A percentile compares a stretch with the other conserved stretches of the same genome.
Conservation (phyloP, 2,888 invertebrate species). For the Nomada hirtipes region DNA sequence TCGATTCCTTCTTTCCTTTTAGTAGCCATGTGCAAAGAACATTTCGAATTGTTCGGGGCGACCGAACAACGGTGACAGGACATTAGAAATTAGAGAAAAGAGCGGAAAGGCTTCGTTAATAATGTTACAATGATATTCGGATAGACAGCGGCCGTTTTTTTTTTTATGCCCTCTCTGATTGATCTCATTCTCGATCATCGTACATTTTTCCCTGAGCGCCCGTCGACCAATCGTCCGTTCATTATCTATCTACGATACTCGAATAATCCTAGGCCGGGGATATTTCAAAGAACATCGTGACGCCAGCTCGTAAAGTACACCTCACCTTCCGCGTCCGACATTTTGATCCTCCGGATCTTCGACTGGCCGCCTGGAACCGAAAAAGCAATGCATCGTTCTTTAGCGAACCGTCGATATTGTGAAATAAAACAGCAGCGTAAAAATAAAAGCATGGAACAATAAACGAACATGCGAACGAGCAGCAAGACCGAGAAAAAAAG, state of each 20-base stretch:
- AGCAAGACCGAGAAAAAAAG: too few relatives aligned
- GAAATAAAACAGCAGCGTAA: not conserved
- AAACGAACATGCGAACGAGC: not conserved
- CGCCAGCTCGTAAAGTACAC: conserved; percentile 63
- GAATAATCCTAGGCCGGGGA: conserved; percentile 57
- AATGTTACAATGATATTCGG: conserved; percentile 42
- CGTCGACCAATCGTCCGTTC: conserved; percentile 59
- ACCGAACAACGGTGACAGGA: not conserved
- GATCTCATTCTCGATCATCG: conserved; percentile 38
- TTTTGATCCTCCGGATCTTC: conserved; percentile 71
- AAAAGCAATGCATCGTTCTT: conserved; percentile 29
- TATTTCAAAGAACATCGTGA: conserved; percentile 63
- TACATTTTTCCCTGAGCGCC: conserved; percentile 57
- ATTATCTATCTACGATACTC: conserved; percentile 66
- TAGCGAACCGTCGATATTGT: not conserved
- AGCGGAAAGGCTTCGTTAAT: conserved; percentile 37
- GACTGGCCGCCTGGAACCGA: conserved; percentile 71
- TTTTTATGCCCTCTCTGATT: too few relatives aligned
- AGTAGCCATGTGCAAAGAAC: conserved; percentile 39
- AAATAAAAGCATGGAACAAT: conserved; percentile 10
- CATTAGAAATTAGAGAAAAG: conserved; percentile 15
- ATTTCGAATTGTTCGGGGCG: not conserved
- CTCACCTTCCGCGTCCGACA: conserved; percentile 82
- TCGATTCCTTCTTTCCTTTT: not conserved
- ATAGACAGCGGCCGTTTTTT: not conserved